Base-by-base conservation (phyloP, 2,797 vertebrate genomes). In the Rhadinocentrus ornatus region DNA sequence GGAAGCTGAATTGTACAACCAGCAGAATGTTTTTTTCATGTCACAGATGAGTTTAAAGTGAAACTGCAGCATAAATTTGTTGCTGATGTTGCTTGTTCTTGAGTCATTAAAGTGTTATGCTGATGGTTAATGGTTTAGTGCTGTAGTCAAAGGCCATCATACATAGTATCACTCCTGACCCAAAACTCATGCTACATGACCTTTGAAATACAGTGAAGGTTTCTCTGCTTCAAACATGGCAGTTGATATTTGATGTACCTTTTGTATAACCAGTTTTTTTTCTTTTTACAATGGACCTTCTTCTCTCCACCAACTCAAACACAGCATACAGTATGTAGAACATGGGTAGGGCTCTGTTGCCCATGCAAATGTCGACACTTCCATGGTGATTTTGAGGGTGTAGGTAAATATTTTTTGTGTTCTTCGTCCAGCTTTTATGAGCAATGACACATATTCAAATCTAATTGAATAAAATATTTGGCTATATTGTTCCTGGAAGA, bases 201-300 rank as follows among this genome's bases (percentile, higher is more conserved):
- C 46, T 74, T 62, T 50, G 39, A 27, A 24, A 77, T 27, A 10
- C 6, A 6, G 27, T 63, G 7, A 24, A 46, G 24, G 24, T 68
- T 35, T 71, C 18, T 53, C 18, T 44, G 4, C 9, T 62, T 22
- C 57, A 41, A 61, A 67, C 50, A 34, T 1, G 5, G 15, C 62
- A 55, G 69, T 57, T 60, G 46, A n/a, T 53, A n/a, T 20, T 31
- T 76, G 7, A 46, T 64, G 8, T 41, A 7, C 5, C 53, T 18
- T 50, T 54, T 79, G 66, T 41, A 22, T 3, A 78, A 86, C 80
- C 71, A 60, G 67, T 86, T 83, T 75, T 73, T 24, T 32, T n/a
- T n/a, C 7, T 46, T 46, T 44, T 41, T 18, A 44, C 9, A n/a
- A 55, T 9, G 27, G 52, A 59, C 20, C 18, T 68, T 16, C 37